These are phyloP conservation scores for Fulmarus glacialis DNA, from an alignment of 2,113 vertebrate genomes.

Conservation along the genomic window DNA sequence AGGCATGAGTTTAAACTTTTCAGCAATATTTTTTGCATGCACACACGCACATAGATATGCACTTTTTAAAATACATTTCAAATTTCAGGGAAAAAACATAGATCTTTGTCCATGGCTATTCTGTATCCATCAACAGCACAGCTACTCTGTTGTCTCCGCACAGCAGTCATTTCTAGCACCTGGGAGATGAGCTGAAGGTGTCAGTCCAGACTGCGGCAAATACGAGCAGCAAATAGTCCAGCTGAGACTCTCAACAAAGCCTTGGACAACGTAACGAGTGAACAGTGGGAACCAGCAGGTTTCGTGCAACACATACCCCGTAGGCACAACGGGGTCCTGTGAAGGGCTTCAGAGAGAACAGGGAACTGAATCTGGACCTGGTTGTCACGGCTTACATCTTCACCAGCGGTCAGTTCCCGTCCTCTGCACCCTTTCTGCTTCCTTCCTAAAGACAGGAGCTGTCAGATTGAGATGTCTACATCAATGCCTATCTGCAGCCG, in stretches of 20 bases:
- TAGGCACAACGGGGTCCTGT: not conserved
- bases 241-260: not conserved
- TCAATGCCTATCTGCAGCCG: not conserved
- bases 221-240: accelerated
- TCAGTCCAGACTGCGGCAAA: not conserved
- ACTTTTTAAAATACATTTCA: not conserved
- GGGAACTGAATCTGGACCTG: not conserved
- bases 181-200: not conserved
- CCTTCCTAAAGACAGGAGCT: not conserved
- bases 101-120: accelerated
- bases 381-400: accelerated
- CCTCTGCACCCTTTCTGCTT: not conserved
- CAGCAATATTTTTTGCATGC: not conserved
- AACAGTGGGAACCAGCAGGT: not conserved
- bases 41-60: accelerated
- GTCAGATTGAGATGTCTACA: not conserved
- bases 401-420: accelerated
- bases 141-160: not conserved
- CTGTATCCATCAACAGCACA: too few relatives aligned
- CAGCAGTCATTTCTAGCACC: not conserved
- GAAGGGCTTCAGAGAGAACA: not conserved
- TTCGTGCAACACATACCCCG: not conserved
- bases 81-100: not conserved
- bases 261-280: accelerated
- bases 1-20: not conserved